phyloP scores from a whole-genome alignment of 2,888 invertebrate genomes.

The Macaria notata region DNA sequence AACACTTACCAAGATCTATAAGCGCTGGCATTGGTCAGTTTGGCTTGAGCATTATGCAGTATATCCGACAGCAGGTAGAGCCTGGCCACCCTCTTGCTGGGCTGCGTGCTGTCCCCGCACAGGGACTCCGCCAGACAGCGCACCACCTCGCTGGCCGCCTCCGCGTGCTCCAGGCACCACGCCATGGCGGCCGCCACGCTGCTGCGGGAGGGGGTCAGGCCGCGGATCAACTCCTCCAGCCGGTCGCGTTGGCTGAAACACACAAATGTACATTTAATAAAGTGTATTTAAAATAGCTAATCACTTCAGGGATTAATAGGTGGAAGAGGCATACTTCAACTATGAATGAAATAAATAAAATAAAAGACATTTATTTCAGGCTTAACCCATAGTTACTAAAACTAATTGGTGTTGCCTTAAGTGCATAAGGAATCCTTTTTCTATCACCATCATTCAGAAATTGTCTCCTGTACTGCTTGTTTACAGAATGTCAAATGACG shows the following conservation, averaged over 20 bases:
- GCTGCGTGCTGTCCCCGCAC: constrained; percentile 87
- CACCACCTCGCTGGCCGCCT: constrained; percentile 97
- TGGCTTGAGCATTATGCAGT: constrained; percentile 97
- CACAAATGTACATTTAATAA: not conserved
- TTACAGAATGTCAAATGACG: too few species aligned
- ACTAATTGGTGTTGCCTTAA: too few species aligned
- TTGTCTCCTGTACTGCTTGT: too few species aligned
- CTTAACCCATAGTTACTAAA: too few species aligned
- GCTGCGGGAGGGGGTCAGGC: constrained; percentile 89
- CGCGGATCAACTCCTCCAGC: constrained; percentile 94
- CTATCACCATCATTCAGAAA: too few species aligned
- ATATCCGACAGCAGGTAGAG: constrained; percentile 98
- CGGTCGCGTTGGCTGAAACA: constrained; percentile 92
- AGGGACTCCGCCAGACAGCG: constrained; percentile 95
- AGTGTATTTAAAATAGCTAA: too few species aligned
- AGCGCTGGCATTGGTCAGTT: constrained; percentile 97
- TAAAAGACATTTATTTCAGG: too few species aligned
- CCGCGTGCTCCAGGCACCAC: constrained; percentile 99
- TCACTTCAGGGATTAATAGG: too few species aligned
- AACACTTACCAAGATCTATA: constrained; percentile 90
- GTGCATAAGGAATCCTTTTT: too few species aligned
- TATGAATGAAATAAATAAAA: too few species aligned
- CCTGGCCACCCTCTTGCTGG: constrained; percentile 94
- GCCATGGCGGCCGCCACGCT: constrained; percentile 98
- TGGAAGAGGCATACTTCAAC: too few species aligned